Base-by-base conservation (phyloP, 2,888 invertebrate species). In the Catocala fraxini region DNA sequence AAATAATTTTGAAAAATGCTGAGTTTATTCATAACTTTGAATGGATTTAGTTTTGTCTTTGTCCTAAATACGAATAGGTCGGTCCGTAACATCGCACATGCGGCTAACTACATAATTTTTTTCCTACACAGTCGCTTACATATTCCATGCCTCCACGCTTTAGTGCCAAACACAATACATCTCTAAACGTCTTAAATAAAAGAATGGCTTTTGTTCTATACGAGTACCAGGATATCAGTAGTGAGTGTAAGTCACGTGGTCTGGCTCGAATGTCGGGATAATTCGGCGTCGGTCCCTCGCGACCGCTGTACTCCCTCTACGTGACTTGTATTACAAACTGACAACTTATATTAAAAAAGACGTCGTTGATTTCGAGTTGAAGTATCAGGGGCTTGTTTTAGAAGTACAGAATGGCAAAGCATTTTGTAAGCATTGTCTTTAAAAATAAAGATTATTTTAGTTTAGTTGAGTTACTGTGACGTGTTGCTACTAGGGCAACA, bases 271-370 rank as follows among this genome's bases (percentile, higher is more conserved):
- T 73, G 66, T 68, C 56, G 68, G 82, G 75, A 76, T 82, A 83
- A 83, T 84, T 84, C 70, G 75, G 70, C 73, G 71, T 75, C 64
- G 69, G 68, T 74, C 78, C 75, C 81, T 60, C 71, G 72, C 73
- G 74, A 70, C 75, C 79, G 79, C 77, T 81, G 80, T 73, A 69
- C 73, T 56, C 59, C 56, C 45, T 43, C 62, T 76, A 87, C 87
- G 88, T 87, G 87, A 86, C 83, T 79, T 81, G 85, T 83, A 78
- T 85, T 58, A 61, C 70, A 82, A 87, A 78, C 69, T 66, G 42
- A 63, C 63, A 68, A 71, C 76, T 80, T 85, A 77, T 82, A 80
- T 81, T 72, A 78, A 72, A 81, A 74, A 78, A 71, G 71, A 76
- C 69, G 70, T 73, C 79, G 82, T 80, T 84, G 80, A 81, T 80